Percentiles rank a stretch among this genome's conserved stretches.
These are phyloP conservation scores for Henricia sp. DNA, from an alignment of 53 echinoderm and acorn worm species.

Conservation along the genomic window DNA sequence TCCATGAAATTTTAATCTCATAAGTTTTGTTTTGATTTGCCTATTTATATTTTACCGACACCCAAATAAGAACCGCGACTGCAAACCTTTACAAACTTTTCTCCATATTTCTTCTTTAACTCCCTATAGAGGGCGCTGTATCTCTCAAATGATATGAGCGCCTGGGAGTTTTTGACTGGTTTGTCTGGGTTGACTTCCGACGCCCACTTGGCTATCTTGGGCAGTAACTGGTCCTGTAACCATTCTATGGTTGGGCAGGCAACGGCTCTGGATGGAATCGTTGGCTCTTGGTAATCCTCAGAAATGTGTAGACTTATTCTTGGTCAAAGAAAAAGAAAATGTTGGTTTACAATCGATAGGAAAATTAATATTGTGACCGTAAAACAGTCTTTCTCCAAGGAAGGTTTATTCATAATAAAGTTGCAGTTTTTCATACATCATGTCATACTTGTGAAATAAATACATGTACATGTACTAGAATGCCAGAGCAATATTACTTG, in stretches of 20 bases:
- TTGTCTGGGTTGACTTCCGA: slow-evolving; percentile 59
- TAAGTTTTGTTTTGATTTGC: no score
- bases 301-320: slow-evolving; percentile 43
- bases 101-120: slow-evolving; percentile 89
- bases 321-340: slow-evolving; percentile 26
- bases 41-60: no score
- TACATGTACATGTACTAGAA: no score
- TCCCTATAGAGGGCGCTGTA: slow-evolving; percentile 81
- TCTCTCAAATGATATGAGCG: slow-evolving; percentile 83
- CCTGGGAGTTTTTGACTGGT: slow-evolving; percentile 30
- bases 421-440: no score
- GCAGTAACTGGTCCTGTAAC: slow-evolving; percentile 66
- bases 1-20: no score
- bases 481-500: no score
- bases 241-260: slow-evolving; percentile 72
- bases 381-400: no score
- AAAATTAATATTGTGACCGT: no score
- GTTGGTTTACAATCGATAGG: no score
- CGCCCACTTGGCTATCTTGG: slow-evolving; percentile 87
- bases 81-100: slow-evolving; percentile 80
- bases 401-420: no score
- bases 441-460: no score
- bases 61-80: no score
- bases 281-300: slow-evolving; percentile 48
- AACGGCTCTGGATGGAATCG: slow-evolving; percentile 20